These are phyloP conservation scores for Lochmaea crataegi DNA, from an alignment of 2,888 invertebrate genomes.

Conservation along the genomic window DNA sequence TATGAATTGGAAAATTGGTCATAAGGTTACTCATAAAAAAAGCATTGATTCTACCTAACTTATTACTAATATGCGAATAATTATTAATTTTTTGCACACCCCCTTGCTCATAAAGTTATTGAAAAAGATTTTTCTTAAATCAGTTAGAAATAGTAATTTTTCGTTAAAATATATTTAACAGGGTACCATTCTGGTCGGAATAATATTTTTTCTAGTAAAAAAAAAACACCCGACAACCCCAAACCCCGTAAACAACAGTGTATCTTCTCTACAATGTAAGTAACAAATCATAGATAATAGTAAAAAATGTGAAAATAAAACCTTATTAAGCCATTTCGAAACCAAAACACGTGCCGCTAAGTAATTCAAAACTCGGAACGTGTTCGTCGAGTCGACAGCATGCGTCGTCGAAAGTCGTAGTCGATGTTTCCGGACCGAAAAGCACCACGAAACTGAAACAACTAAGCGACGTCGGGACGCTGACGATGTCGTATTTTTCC, in stretches of 20 bases:
- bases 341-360: conserved; percentile 8
- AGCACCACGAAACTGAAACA: conserved; percentile 45
- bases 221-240: too few relatives aligned
- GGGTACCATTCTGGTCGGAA: too few relatives aligned
- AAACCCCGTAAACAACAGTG: background rate
- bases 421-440: conserved; percentile 37
- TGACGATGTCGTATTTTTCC: conserved; percentile 24
- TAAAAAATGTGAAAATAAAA: conserved; percentile 29
- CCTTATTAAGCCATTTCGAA: conserved; percentile 41
- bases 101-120: too few relatives aligned
- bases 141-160: too few relatives aligned
- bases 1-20: too few relatives aligned
- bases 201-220: too few relatives aligned
- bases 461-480: conserved; percentile 1
- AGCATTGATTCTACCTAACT: too few relatives aligned
- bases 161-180: too few relatives aligned
- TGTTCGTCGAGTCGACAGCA: background rate
- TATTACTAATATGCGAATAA: too few relatives aligned
- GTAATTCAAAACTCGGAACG: background rate
- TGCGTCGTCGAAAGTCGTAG: background rate
- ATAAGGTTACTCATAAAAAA: too few relatives aligned
- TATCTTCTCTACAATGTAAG: background rate
- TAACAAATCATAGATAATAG: background rate
- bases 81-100: too few relatives aligned
- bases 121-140: too few relatives aligned